Base-by-base conservation (phyloP, 2,113 vertebrate species). In the Lophura nycthemera region DNA sequence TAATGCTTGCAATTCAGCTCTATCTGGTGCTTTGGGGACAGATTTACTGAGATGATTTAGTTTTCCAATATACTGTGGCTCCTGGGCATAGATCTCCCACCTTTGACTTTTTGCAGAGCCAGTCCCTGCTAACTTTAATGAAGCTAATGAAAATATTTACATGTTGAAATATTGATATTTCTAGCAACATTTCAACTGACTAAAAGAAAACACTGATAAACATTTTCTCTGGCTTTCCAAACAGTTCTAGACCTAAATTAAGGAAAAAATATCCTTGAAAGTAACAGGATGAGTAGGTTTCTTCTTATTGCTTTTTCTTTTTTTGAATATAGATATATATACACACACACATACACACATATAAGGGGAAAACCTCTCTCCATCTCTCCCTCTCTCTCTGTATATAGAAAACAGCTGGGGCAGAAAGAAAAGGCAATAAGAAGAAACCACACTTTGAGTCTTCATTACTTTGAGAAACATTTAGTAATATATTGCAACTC, bases 61-160 rank as follows among this genome's bases (percentile, higher is more conserved):
- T 78, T 95, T 90, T 90, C 43, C 70, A 84, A 7, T 72, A 52
- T 30, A 57, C 15, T 86, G 66, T 89, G 70, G 30, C 66, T 92
- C n/a, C 83, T 81, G 76, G 61, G 75, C 43, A 80, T 52, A 69
- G 65, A 71, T 86, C 36, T 92, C 83, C 79, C 48, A 81, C 40
- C 21, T 34, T 36, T 88, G 72, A 75, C 57, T 81, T 95, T 83
- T 70, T 92, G 38, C 65, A 78, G 57, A 89, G 72, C 50, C 60
- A 47, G 56, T 89, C 29, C 25, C 75, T 74, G 42, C 21, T 90
- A 81, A 84, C 52, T 57, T 36, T 74, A 34, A 32, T 92, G 83
- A 89, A 90, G 75, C 86, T 86, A 86, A 81, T 88, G 66, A 90
- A 91, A 95, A 88, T 15, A 14, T 90, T 95, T 88, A 73, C 19